These are phyloP conservation scores for Riparia riparia DNA, from an alignment of 2,113 vertebrate genomes.

Conservation along the genomic window DNA sequence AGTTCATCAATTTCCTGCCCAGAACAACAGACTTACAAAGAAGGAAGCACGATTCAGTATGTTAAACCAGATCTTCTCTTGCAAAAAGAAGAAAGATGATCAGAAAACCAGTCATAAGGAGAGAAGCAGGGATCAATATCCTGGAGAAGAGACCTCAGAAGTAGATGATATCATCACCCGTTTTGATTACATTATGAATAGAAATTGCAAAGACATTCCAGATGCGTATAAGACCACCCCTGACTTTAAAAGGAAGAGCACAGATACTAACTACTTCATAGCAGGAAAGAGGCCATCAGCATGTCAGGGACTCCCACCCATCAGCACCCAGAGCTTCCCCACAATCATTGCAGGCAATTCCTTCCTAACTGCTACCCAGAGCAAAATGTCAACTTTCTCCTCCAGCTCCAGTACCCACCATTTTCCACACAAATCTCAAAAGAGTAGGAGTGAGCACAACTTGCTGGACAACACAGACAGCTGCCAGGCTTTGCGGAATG, in stretches of 20 bases:
- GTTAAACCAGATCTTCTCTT: slow-evolving; percentile 86
- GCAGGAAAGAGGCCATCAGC: slow-evolving; percentile 72
- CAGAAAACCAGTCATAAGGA: slow-evolving; percentile 68
- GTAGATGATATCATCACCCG: slow-evolving; percentile 88
- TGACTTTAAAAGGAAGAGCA: slow-evolving; percentile 69
- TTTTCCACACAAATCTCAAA: slow-evolving; percentile 78
- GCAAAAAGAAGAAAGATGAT: slow-evolving; percentile 84
- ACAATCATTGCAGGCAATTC: slow-evolving; percentile 78
- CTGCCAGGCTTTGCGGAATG: slow-evolving; percentile 60
- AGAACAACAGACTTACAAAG: slow-evolving; percentile 70
- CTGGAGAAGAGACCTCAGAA: slow-evolving; percentile 79
- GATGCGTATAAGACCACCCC: slow-evolving; percentile 16
- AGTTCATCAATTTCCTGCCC: slow-evolving; percentile 56
- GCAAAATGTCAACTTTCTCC: slow-evolving; percentile 27
- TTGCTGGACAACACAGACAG: slow-evolving; percentile 76
- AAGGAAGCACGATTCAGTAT: slow-evolving; percentile 83
- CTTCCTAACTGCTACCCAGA: slow-evolving; percentile 73
- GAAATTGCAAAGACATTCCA: slow-evolving; percentile 71
- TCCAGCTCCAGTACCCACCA: slow-evolving; percentile 50
- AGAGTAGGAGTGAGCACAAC: slow-evolving; percentile 83
- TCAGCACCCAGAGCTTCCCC: slow-evolving; percentile 84
- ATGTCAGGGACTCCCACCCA: slow-evolving; percentile 75
- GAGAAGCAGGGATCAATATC: slow-evolving; percentile 47
- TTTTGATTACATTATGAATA: slow-evolving; percentile 82
- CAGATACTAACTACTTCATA: slow-evolving; percentile 71